phyloP scores from a whole-genome alignment of 2,888 invertebrate species.

The Hetaerina titia region DNA sequence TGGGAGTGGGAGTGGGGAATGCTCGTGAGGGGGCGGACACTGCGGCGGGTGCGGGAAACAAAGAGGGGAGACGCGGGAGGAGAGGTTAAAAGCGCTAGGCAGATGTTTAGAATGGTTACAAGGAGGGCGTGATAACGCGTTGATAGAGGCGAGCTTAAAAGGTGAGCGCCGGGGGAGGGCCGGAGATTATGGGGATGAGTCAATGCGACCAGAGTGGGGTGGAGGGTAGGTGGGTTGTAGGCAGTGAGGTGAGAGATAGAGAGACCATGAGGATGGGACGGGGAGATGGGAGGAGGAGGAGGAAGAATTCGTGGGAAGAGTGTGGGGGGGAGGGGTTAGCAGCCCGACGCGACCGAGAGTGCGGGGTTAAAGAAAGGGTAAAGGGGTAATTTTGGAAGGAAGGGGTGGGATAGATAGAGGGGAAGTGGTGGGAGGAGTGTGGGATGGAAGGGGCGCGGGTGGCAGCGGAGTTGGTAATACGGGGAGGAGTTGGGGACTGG shows the following conservation, averaged over 20 bases:
- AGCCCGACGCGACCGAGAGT: not conserved
- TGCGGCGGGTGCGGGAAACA: not conserved
- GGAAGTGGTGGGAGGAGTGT: not conserved
- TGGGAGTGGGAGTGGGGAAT: not conserved
- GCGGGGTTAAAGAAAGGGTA: not conserved
- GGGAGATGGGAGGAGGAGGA: not conserved
- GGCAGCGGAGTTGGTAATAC: no score
- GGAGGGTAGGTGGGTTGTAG: not conserved
- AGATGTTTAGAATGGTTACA: conserved; percentile 57
- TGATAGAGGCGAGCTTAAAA: not conserved
- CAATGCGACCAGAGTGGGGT: not conserved
- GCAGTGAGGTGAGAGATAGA: not conserved
- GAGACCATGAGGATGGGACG: not conserved
- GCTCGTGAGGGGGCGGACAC: not conserved
- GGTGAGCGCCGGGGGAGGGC: not conserved
- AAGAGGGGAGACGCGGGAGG: not conserved
- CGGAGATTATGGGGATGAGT: not conserved
- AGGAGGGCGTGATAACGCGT: conserved; percentile 55
- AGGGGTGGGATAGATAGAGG: not conserved
- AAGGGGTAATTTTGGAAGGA: conserved; percentile 7
- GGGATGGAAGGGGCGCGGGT: not conserved
- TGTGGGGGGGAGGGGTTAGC: not conserved
- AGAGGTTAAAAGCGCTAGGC: conserved; percentile 29
- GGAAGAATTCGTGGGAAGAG: not conserved
- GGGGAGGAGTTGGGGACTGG: no score